Evolutionary conservation across 2,888 invertebrate genomes (phyloP).

Genomic region (Osmoderma eremita): DNA sequence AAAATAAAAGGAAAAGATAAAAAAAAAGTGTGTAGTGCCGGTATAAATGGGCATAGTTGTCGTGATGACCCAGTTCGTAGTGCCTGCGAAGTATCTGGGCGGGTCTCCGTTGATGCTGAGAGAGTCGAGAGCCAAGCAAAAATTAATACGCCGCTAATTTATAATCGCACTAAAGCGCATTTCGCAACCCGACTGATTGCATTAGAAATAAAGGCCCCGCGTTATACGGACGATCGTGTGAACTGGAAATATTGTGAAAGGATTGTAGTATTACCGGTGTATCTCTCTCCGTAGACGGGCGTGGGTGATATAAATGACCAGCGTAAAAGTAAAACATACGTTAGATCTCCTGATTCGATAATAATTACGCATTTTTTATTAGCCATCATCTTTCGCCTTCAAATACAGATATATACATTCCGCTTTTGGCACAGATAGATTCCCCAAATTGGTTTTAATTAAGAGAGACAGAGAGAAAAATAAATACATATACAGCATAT

Average conservation of each 20-base stretch:
- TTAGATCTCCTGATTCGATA: conserved; percentile 33
- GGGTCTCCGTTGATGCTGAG: conserved; percentile 48
- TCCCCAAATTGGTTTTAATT: no score
- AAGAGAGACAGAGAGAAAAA: no score
- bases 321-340: conserved; percentile 43
- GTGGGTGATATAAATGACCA: conserved; percentile 51
- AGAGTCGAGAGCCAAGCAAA: conserved; percentile 49
- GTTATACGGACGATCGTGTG: conserved; percentile 52
- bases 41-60: conserved; percentile 47
- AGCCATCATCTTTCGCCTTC: conserved; percentile 8
- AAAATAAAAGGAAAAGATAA: conserved; percentile 32
- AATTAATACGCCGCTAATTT: conserved; percentile 54
- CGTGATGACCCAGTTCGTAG: conserved; percentile 55
- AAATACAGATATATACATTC: no score
- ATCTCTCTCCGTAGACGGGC: conserved; percentile 42
- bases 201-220: conserved; percentile 51
- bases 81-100: conserved; percentile 51
- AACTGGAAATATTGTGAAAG: conserved; percentile 52
- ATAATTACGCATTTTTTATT: conserved; percentile 30
- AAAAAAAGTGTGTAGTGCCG: conserved; percentile 26
- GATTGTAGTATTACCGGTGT: conserved; percentile 41
- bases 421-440: no score
- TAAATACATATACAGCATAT: no score
- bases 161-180: conserved; percentile 51
- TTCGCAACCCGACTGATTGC: conserved; percentile 51